Percentiles rank a stretch among this genome's conserved stretches.
Conservation (phyloP, 2,113 vertebrate species). For the Thunnus thynnus region DNA sequence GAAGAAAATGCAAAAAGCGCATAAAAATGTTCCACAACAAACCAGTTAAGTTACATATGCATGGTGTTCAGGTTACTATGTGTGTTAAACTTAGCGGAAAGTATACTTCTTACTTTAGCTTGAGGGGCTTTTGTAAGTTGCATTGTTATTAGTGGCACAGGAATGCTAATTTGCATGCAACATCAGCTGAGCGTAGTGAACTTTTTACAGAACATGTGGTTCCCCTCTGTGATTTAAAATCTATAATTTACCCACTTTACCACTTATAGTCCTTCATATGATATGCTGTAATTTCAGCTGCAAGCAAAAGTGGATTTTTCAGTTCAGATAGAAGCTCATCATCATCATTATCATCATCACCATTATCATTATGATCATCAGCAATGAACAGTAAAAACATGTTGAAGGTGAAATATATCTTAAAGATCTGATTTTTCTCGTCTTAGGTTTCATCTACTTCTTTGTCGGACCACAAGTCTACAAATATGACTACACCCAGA, state of each 20-base stretch:
- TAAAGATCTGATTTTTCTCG: slow-evolving; percentile 8
- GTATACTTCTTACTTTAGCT: slow-evolving; percentile 20
- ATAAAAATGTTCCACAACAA: neutral
- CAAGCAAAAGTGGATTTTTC: slow-evolving; percentile 27
- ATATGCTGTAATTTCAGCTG: slow-evolving; percentile 41
- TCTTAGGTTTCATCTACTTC: slow-evolving; percentile 83
- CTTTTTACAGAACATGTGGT: slow-evolving; percentile 20
- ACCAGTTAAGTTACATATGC: neutral
- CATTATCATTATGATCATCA: neutral
- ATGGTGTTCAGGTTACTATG: neutral
- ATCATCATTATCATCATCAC: slow-evolving; percentile 14
- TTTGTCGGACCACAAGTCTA: slow-evolving; percentile 81
- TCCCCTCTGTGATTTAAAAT: slow-evolving; percentile 47
- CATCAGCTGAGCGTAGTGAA: slow-evolving; percentile 4
- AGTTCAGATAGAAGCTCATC: slow-evolving; percentile 25
- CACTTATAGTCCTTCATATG: slow-evolving; percentile 11
- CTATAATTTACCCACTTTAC: slow-evolving; percentile 52
- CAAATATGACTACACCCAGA: slow-evolving; percentile 77
- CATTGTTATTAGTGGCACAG: slow-evolving; percentile 38
- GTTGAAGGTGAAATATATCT: neutral
- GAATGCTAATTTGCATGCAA: slow-evolving; percentile 44
- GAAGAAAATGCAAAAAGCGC: neutral
- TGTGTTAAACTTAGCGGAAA: neutral
- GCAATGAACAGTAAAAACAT: neutral
- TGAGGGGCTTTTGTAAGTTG: slow-evolving; percentile 6